These are phyloP conservation scores for Ameiurus melas DNA, from an alignment of 2,113 vertebrate genomes.

Conservation along the genomic window DNA sequence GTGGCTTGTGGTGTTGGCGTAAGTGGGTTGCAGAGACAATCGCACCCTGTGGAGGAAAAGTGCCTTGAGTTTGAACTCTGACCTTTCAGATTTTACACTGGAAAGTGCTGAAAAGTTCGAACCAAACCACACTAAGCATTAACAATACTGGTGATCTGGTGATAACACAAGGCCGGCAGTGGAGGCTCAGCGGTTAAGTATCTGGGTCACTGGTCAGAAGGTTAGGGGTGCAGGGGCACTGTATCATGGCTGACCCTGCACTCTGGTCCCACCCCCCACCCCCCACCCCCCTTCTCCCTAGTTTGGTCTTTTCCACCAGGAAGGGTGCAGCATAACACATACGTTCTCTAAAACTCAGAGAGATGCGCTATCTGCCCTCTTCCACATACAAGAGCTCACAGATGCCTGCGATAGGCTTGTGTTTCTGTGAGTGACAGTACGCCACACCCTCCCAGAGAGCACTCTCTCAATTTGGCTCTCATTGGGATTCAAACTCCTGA, in stretches of 20 bases:
- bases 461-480: neutral
- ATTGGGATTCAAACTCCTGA: neutral
- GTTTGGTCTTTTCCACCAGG: neutral
- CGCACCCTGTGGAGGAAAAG: neutral
- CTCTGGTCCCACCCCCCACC: no score
- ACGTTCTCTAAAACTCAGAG: neutral
- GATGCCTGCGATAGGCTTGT: neutral
- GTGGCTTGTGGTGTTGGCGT: slow-evolving; percentile 36
- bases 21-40: slow-evolving; percentile 6
- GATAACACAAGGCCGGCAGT: neutral
- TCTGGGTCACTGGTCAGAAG: no score
- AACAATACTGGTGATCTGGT: neutral
- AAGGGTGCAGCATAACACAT: neutral
- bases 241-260: no score
- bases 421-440: neutral
- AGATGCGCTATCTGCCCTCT: neutral
- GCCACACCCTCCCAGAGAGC: neutral
- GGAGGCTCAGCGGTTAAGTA: no score
- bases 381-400: slow-evolving; percentile 1
- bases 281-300: neutral
- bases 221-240: no score
- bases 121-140: neutral
- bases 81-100: neutral
- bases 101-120: neutral
- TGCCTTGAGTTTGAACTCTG: neutral